Evolutionary conservation across 2,113 vertebrate genomes (phyloP), one percentile per base, ranked within the genome.

Genomic region (Terrapene triunguis): DNA sequence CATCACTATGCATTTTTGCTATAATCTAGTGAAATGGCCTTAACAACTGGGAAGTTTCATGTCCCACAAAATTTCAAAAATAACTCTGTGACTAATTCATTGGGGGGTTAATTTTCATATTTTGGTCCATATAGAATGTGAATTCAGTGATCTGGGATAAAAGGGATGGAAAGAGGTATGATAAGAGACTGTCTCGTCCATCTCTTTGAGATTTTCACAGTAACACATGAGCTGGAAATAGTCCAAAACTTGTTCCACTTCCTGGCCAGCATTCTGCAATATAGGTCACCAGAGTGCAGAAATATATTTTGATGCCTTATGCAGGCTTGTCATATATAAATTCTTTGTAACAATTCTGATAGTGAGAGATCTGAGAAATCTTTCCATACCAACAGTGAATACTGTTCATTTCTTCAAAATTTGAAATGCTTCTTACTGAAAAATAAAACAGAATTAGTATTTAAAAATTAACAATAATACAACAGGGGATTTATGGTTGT

Each of bases 351-450:
- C 35, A 87, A 65, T 95, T 96, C 35, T 65, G 38, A 38, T 96
- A 57, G 72, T 84, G 85, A 89, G 57, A 87, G 5, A 69, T 62
- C 24, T 91, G 50, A 57, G 51, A 97, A 85, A 44, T 89, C 42
- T 74, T 97, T 89, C 85, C 89, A 32, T 6, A 85, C 82, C 84
- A 10, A 74, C 6, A 44, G 51, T 35, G 27, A 50, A 3, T 76
- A 13, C 72, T 57, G 86, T 35, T 92, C 9, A 83, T 53, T 38
- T 85, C 25, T 81, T 25, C 12, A 48, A 32, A 89, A 12, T 84
- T 89, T 27, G 72, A 94, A 93, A 83, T 81, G 4, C 7, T 79
- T 76, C 65, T 92, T 87, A 57, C 80, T 53, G 79, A 85, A 96
- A 83, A 84, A 35, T 29, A 76, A 16, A 84, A 50, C 5, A 5